Percentiles rank a stretch among this genome's conserved stretches.
These are phyloP conservation scores for Hirudinaria manillensis DNA, from an alignment of 2,888 invertebrate species.

Conservation along the genomic window DNA sequence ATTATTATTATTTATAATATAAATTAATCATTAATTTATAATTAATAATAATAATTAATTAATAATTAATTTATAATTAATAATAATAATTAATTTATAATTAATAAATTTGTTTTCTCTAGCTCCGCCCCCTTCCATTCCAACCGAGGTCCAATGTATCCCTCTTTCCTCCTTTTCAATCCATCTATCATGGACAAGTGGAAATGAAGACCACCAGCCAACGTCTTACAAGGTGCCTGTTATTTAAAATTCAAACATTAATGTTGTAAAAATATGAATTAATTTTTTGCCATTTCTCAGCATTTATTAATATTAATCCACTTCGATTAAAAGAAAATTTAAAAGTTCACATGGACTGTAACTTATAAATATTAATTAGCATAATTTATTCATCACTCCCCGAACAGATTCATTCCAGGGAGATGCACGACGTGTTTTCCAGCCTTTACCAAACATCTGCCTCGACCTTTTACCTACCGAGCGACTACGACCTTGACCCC, in stretches of 20 bases:
- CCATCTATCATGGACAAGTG: conserved; percentile 13
- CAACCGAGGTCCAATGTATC: conserved; percentile 22
- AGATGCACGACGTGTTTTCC: not conserved
- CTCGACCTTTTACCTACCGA: not conserved
- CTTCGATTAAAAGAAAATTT: too few relatives aligned
- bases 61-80: too few relatives aligned
- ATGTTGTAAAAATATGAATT: too few relatives aligned
- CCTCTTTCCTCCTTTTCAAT: conserved; percentile 3
- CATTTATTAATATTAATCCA: too few relatives aligned
- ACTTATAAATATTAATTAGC: too few relatives aligned
- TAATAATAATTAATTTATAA: too few relatives aligned
- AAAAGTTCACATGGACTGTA: too few relatives aligned
- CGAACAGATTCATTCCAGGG: not conserved
- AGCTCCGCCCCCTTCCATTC: conserved; percentile 17
- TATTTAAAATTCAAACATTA: not conserved
- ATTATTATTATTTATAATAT: too few relatives aligned
- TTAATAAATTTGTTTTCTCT: too few relatives aligned
- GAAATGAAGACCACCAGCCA: not conserved
- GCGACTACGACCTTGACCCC: conserved; percentile 1
- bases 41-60: too few relatives aligned
- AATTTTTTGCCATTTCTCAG: too few relatives aligned
- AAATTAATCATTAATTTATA: too few relatives aligned
- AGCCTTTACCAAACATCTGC: conserved; percentile 1
- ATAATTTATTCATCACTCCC: not conserved
- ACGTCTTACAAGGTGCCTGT: not conserved